phyloP scores from a whole-genome alignment of 2,113 vertebrate genomes.

The Raphicerus campestris region DNA sequence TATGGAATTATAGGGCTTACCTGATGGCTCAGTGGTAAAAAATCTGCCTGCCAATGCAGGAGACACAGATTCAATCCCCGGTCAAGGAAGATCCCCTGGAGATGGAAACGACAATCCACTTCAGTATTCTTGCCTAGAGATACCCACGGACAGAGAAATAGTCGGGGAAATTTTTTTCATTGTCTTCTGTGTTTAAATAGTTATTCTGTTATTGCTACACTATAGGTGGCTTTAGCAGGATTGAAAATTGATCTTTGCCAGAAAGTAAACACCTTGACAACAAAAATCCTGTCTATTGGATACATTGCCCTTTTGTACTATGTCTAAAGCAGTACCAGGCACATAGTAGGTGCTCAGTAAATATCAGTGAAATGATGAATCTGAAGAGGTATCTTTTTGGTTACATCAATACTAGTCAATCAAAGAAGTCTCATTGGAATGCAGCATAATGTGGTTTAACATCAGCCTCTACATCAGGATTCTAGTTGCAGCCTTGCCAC shows the following conservation, averaged over 20 bases:
- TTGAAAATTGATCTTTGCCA: neutral
- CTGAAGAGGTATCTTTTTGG: neutral
- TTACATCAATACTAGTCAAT: neutral
- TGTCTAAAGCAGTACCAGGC: neutral
- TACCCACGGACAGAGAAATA: neutral
- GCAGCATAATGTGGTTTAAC: neutral
- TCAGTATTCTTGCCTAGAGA: neutral
- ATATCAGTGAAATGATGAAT: neutral
- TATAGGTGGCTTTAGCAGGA: neutral
- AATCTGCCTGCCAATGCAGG: neutral
- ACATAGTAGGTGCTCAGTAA: neutral
- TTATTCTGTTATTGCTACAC: neutral
- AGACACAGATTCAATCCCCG: rapidly evolving
- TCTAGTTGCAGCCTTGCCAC: neutral
- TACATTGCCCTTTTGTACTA: neutral
- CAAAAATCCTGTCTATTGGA: neutral
- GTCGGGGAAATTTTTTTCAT: neutral
- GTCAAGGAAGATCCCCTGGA: neutral
- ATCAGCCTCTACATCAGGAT: neutral
- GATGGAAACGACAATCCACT: neutral
- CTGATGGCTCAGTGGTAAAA: neutral
- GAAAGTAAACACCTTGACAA: neutral
- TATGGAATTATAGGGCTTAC: neutral
- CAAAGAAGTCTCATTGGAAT: neutral
- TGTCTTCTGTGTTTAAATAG: neutral